Percentiles rank a stretch among this genome's conserved stretches.
phyloP scores from a whole-genome alignment of 2,113 vertebrate species.

The Sphyrna mokarran region DNA sequence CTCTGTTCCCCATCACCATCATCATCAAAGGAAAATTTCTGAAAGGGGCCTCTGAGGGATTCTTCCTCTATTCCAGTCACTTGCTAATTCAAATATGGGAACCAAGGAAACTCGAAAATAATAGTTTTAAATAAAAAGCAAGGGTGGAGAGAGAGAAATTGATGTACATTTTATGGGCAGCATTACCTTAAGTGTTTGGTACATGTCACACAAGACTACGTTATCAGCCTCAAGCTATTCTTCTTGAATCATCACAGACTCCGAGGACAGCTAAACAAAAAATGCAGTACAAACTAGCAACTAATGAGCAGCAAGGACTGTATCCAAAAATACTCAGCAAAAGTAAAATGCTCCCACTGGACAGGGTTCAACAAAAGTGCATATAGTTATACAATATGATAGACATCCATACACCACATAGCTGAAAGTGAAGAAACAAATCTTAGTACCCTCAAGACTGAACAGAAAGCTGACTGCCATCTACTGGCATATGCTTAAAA shows the following conservation, averaged over 20 bases:
- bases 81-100: background rate
- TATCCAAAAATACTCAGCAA: background rate
- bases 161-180: background rate
- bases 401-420: background rate
- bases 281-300: background rate
- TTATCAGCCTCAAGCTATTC: background rate
- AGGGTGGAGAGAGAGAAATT: background rate
- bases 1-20: background rate
- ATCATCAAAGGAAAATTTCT: background rate
- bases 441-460: background rate
- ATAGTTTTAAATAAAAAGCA: background rate
- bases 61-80: background rate
- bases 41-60: background rate
- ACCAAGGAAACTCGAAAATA: background rate
- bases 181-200: background rate
- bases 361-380: background rate
- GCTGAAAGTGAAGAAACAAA: background rate
- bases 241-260: background rate
- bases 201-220: background rate
- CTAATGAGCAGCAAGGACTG: background rate
- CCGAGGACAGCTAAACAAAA: background rate
- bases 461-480: conserved; percentile 11
- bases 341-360: background rate
- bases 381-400: background rate
- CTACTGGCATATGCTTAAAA: background rate